These are phyloP conservation scores for Laterallus jamaicensis DNA, from an alignment of 2,113 vertebrate genomes.

Conservation along the genomic window DNA sequence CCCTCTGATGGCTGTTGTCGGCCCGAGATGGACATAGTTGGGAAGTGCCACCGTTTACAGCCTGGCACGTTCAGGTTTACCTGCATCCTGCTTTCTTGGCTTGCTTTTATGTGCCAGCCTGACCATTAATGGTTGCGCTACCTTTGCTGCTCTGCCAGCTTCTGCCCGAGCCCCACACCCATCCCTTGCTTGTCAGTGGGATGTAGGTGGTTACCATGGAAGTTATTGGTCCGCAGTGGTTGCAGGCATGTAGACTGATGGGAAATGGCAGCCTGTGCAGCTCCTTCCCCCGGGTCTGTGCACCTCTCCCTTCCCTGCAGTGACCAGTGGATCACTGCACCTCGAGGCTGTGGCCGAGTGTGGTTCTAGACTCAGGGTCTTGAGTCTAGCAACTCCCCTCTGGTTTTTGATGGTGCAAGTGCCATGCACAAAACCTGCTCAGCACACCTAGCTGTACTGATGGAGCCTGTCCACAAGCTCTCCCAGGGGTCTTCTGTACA, in stretches of 20 bases:
- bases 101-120: not conserved
- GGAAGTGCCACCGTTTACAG: not conserved
- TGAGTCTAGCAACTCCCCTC: not conserved
- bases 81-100: not conserved
- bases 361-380: not conserved
- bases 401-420: not conserved
- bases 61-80: not conserved
- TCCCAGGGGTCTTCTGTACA: not conserved
- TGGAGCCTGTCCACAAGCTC: not conserved
- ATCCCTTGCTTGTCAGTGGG: not conserved
- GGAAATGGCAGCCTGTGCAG: not conserved
- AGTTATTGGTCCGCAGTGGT: not conserved
- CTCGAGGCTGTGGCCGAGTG: fast-evolving
- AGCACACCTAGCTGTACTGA: not conserved
- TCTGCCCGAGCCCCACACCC: not conserved
- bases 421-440: not conserved
- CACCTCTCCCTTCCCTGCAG: not conserved
- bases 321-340: not conserved
- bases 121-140: not conserved
- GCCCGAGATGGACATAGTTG: not conserved
- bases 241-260: not conserved
- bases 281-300: not conserved
- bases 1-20: not conserved
- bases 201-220: fast-evolving
- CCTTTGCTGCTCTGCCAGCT: not conserved